These are phyloP conservation scores for Netelia melanura DNA, from an alignment of 2,888 invertebrate species.

Conservation along the genomic window DNA sequence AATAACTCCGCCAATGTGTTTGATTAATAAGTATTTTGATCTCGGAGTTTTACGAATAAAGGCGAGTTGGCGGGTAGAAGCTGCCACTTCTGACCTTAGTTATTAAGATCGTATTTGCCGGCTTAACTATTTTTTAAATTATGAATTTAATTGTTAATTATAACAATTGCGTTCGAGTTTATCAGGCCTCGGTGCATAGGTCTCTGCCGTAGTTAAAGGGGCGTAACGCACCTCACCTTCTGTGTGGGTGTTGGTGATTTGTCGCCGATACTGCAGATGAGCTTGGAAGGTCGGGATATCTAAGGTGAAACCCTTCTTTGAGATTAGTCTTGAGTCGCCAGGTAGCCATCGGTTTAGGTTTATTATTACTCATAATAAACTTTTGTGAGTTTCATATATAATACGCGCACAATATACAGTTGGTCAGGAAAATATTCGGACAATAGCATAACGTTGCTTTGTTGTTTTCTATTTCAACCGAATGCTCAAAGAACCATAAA, in stretches of 20 bases:
- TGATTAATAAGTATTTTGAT: too few species aligned
- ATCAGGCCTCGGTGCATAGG: neutral
- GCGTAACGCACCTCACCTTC: conserved; percentile 1
- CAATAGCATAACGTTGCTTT: too few species aligned
- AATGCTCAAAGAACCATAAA: too few species aligned
- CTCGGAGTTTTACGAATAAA: neutral
- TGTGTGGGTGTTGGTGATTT: neutral
- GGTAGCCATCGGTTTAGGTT: too few species aligned
- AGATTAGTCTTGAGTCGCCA: too few species aligned
- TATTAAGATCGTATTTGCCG: neutral
- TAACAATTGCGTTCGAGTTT: neutral
- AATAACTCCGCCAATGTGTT: too few species aligned
- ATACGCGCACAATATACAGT: too few species aligned
- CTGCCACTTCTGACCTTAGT: neutral
- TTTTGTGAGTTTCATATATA: too few species aligned
- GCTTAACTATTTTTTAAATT: neutral
- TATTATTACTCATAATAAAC: too few species aligned
- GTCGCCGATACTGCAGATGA: neutral
- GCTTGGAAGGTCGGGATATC: neutral
- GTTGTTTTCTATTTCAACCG: too few species aligned
- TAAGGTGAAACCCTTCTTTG: too few species aligned
- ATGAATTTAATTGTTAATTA: neutral
- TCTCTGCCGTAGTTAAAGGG: neutral
- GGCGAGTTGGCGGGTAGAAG: neutral
- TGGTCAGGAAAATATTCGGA: too few species aligned